These are phyloP conservation scores for Andrena chrysosceles DNA, from an alignment of 2,888 invertebrate species.

Conservation along the genomic window DNA sequence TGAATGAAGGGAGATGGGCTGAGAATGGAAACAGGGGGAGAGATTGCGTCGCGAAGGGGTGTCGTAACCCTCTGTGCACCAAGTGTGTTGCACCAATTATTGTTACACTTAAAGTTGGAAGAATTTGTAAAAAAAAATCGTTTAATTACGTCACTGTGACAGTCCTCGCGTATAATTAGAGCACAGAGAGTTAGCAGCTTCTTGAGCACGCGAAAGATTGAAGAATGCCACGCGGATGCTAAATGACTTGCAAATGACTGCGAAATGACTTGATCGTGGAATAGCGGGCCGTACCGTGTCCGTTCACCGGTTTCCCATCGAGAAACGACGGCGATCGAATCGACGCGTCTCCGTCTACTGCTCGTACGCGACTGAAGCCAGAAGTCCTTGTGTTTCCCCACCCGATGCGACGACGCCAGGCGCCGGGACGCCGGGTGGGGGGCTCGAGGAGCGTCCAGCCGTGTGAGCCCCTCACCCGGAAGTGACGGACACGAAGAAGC, in stretches of 20 bases:
- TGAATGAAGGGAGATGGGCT: conserved; percentile 26
- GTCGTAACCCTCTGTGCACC: neutral
- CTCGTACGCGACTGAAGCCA: conserved; percentile 67
- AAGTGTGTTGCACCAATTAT: too few species aligned
- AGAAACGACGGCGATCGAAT: conserved; percentile 10
- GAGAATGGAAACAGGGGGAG: neutral
- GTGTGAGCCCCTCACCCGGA: conserved; percentile 45
- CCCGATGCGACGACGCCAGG: conserved; percentile 24
- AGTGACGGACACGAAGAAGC: conserved; percentile 29
- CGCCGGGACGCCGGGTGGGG: conserved; percentile 24
- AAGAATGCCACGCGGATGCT: neutral
- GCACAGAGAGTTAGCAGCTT: neutral
- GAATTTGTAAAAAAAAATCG: too few species aligned
- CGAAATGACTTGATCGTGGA: neutral
- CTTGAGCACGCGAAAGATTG: neutral
- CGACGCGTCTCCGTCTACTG: conserved; percentile 74
- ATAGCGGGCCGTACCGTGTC: conserved; percentile 30
- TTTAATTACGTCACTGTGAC: too few species aligned
- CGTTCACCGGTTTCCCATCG: conserved; percentile 31
- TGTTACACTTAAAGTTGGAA: too few species aligned
- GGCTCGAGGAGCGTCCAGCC: conserved; percentile 25
- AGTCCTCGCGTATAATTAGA: too few species aligned
- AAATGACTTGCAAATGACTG: neutral
- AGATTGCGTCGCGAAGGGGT: neutral
- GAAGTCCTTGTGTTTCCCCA: conserved; percentile 35